These are phyloP conservation scores for Gari tellinella DNA, from an alignment of 2,888 invertebrate genomes.

Conservation along the genomic window DNA sequence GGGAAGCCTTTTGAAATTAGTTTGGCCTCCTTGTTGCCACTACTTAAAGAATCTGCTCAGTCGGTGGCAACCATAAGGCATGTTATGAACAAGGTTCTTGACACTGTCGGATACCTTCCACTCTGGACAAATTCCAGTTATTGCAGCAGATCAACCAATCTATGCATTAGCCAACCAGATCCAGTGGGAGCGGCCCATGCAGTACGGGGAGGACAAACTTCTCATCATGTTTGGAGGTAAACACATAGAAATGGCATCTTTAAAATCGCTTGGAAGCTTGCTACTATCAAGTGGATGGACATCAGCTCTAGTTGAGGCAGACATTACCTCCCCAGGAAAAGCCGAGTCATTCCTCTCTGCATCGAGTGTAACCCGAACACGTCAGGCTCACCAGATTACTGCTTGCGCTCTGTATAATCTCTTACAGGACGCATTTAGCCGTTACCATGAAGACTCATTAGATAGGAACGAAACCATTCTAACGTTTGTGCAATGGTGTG, in stretches of 20 bases:
- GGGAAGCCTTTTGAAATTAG: too few relatives aligned
- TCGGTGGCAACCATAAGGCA: too few relatives aligned
- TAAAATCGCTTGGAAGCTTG: constrained; percentile 22
- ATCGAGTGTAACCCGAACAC: constrained; percentile 52
- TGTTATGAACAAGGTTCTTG: constrained; percentile 27
- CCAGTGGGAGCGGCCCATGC: constrained; percentile 69
- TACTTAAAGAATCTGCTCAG: constrained; percentile 17
- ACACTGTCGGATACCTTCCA: constrained; percentile 9
- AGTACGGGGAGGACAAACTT: constrained; percentile 65
- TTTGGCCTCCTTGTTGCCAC: constrained; percentile 25
- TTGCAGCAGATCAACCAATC: constrained; percentile 71
- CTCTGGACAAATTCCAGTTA: constrained; percentile 5
- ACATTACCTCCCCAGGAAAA: constrained; percentile 36
- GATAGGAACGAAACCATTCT: background rate
- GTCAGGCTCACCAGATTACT: too few relatives aligned
- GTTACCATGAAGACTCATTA: constrained; percentile 1
- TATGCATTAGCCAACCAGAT: constrained; percentile 72
- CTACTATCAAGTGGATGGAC: constrained; percentile 35
- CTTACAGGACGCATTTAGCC: constrained; percentile 29
- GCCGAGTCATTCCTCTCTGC: constrained; percentile 62
- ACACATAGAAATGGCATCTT: too few relatives aligned
- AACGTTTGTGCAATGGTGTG: constrained; percentile 26
- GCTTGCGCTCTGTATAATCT: too few relatives aligned
- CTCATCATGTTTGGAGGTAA: constrained; percentile 71
- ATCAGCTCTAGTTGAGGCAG: constrained; percentile 50